Evolutionary conservation across 2,797 vertebrate genomes (phyloP), one percentile per base, ranked within the genome.

Genomic region (Clarias pachynema): DNA sequence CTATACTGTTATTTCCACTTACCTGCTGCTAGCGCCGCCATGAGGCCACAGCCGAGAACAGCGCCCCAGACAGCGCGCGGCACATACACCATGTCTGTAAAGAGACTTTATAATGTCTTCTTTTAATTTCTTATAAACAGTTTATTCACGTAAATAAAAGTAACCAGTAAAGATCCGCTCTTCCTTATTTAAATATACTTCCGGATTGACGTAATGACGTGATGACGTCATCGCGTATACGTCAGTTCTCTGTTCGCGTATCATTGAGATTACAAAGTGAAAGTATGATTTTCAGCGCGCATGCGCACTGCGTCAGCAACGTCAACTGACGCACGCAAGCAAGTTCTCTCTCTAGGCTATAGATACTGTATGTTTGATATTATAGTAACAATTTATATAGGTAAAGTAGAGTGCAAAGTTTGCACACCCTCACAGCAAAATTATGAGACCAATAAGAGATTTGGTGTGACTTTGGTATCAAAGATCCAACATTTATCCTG

Each of bases 181-280:
- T 49, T 82, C 69, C 34, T 26, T 83, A 22, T 49, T 31, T 62
- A 44, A 1, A 9, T 44, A 20, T 6, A 53, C 16, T 20, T 49
- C 81, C 69, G 81, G 31, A 7, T 73, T 10, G n/a, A 72, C 78
- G 59, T 49, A 49, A 81, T 26, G n/a, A 14, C 66, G 84, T 49
- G 26, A 63, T 85, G 68, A 81, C 78, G 34, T 85, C 26, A 57
- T 8, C 16, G 22, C 12, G 3, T 0, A 3, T 2, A 10, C 74
- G 0, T 29, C 24, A 0, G 40, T 18, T 2, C 15, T 56, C 5
- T 29, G n/a, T 18, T 69, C 5, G 22, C 22, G 62, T 12, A 14
- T 16, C 18, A 29, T 70, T 37, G 16, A 2, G 6, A 79, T 59
- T 15, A 15, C 18, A 79, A 62, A 79, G 57, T 79, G 53, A 78